Evolutionary conservation across 2,113 vertebrate genomes (phyloP), one percentile per base, ranked within the genome.

Genomic region (Ahaetulla prasina): DNA sequence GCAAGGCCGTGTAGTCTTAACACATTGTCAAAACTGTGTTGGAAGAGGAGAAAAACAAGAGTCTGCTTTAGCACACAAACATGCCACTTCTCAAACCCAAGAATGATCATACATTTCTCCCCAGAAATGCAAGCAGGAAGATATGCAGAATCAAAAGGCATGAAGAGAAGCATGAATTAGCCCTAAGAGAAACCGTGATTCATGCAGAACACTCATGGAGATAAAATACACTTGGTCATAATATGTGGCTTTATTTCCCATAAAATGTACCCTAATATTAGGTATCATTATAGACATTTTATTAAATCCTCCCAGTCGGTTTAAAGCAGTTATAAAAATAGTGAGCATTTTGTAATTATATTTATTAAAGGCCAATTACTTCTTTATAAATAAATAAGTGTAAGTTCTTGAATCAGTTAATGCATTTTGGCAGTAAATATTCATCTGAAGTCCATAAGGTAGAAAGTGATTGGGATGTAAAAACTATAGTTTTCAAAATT

Each of bases 281-380:
- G 85, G 47, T 68, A 22, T 14, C 55, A 91, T 80, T 55, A 96
- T 94, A 93, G 94, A 90, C 90, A 88, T 95, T 87, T 85, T 4
- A 87, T 74, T 27, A 39, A 80, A 93, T 95, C 96, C 96, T 94
- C 91, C 94, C 85, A 94, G 87, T 52, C 49, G 0, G 45, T 90
- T 90, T 90, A 54, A 89, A 95, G 47, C 50, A 54, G 53, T 74
- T 91, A 92, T 52, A 96, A 94, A 96, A 96, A 22, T 30, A 86
- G 39, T 93, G 95, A 95, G 39, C 4, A 94, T 92, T 94, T 95
- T 95, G 89, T 95, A 95, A 90, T 50, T 74, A 91, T n/a, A 23
- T 94, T 96, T 96, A 95, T 95, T 95, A 96, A 94, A 91, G 20
- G 92, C 47, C 90, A 39, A 45, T 95, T 96, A 96, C 92, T 95